Evolutionary conservation across 1,140 invertebrate species (phyloP).

Genomic region (Heterodera carotae): DNA sequence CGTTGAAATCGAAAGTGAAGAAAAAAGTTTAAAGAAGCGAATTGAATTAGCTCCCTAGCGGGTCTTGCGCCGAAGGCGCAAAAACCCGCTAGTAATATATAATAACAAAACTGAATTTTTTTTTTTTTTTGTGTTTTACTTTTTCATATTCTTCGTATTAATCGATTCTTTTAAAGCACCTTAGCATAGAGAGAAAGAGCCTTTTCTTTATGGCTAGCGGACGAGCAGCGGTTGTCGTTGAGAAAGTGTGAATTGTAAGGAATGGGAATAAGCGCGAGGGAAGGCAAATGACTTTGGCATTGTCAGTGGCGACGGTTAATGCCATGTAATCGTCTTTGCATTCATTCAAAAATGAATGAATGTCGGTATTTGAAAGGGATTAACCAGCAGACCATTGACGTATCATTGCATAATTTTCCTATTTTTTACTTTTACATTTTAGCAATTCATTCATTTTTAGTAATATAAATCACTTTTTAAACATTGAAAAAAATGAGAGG

Average conservation of each 20-base stretch:
- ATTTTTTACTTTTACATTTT: conserved; percentile 1
- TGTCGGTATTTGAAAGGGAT: not conserved
- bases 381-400: not conserved
- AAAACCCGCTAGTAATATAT: too few species aligned
- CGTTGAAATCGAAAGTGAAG: too few species aligned
- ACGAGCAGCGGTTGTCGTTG: too few species aligned
- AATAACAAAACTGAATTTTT: not conserved
- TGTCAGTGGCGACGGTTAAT: not conserved
- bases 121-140: not conserved
- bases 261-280: not conserved
- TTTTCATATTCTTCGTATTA: not conserved
- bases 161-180: not conserved
- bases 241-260: not conserved
- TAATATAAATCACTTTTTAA: not conserved
- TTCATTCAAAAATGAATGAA: not conserved
- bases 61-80: too few species aligned
- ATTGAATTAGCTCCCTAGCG: too few species aligned
- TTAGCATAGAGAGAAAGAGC: not conserved
- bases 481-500: conserved; percentile 28
- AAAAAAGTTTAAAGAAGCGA: too few species aligned
- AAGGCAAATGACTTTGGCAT: not conserved
- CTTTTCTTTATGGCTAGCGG: not conserved
- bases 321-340: not conserved
- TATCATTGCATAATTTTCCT: not conserved
- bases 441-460: conserved; percentile 1